phyloP scores from a whole-genome alignment of 1,140 invertebrate genomes.

The Octopus bimaculoides region DNA sequence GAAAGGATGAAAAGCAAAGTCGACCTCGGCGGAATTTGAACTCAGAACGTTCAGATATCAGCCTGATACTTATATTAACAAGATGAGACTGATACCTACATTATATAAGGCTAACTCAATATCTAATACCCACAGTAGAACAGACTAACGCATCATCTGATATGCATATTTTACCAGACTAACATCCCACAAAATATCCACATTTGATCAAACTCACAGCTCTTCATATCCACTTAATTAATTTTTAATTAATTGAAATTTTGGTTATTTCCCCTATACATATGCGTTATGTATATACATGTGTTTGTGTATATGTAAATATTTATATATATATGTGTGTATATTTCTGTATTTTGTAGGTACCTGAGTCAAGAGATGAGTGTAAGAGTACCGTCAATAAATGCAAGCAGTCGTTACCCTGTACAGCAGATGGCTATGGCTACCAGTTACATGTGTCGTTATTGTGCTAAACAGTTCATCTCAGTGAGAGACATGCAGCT shows the following conservation, averaged over 20 bases:
- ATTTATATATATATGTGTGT: not conserved
- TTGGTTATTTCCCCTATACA: not conserved
- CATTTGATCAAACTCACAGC: not conserved
- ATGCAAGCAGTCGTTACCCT: not conserved
- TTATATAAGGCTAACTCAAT: no score
- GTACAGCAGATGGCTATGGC: constrained; percentile 1
- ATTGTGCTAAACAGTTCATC: constrained; percentile 3
- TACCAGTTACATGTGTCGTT: constrained; percentile 6
- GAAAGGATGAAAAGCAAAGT: no score
- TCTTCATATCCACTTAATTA: not conserved
- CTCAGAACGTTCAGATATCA: no score
- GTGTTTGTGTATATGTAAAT: not conserved
- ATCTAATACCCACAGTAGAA: no score
- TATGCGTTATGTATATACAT: not conserved
- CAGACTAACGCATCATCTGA: no score
- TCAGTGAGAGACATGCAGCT: constrained; percentile 7
- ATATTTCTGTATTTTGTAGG: not conserved
- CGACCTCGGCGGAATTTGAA: no score
- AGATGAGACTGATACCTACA: no score
- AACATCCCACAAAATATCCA: no score
- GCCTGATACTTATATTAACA: no score
- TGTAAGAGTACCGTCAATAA: not conserved
- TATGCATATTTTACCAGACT: no score
- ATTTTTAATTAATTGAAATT: not conserved
- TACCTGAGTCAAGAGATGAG: not conserved